A percentile compares a stretch with the other conserved stretches of the same genome.
phyloP scores from a whole-genome alignment of 1,140 invertebrate species.

The Chionoecetes opilio region DNA sequence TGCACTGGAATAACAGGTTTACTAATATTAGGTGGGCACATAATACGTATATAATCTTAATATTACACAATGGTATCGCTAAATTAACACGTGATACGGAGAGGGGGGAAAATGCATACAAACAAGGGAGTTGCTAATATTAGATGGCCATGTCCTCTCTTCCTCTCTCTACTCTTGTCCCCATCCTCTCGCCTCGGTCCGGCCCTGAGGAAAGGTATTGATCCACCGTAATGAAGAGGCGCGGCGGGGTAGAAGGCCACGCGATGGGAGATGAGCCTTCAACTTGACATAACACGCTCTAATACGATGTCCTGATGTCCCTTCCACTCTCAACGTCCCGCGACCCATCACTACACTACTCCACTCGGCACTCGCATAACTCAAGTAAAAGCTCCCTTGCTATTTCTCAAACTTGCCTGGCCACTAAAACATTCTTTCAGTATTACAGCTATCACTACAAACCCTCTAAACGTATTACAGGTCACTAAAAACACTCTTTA shows the following conservation, averaged over 20 bases:
- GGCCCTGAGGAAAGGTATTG: background rate
- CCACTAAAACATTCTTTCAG: no score
- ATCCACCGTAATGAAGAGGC: conserved; percentile 35
- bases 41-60: no score
- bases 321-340: background rate
- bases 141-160: background rate
- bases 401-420: no score
- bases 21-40: no score
- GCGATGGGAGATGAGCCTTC: conserved; percentile 10
- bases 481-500: no score
- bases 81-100: background rate
- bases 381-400: no score
- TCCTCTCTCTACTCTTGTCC: background rate
- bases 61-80: background rate
- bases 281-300: background rate
- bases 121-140: background rate
- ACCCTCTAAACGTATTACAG: no score
- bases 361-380: no score
- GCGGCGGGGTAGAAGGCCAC: background rate
- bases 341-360: no score
- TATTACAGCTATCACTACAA: no score
- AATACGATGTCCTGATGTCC: background rate
- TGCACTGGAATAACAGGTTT: no score
- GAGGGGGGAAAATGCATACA: no score
- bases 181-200: background rate